Percentiles rank a stretch among this genome's conserved stretches.
These are phyloP conservation scores for Toxotes lorentzi DNA, from an alignment of 2,797 vertebrate species.

Conservation along the genomic window DNA sequence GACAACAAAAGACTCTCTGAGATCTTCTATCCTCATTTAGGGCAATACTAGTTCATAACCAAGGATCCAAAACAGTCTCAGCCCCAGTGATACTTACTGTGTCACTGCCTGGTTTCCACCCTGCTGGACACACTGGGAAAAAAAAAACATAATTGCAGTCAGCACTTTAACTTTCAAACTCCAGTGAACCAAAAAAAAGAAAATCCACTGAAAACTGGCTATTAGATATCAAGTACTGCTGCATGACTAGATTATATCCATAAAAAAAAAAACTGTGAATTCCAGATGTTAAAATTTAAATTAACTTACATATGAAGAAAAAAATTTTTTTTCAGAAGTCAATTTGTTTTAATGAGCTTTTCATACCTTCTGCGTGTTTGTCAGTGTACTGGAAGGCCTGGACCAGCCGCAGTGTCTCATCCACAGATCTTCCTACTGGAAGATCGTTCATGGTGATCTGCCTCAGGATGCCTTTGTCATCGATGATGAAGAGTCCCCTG, in stretches of 20 bases:
- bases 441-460: slow-evolving; percentile 99
- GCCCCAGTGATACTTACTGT: slow-evolving; percentile 88
- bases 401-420: slow-evolving; percentile 96
- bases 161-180: background rate
- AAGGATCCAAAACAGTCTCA: background rate
- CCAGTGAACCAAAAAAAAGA: background rate
- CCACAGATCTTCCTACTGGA: slow-evolving; percentile 96
- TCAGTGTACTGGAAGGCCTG: slow-evolving; percentile 99
- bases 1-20: background rate
- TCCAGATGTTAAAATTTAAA: background rate
- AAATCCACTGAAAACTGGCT: background rate
- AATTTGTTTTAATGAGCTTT: background rate
- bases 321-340: background rate
- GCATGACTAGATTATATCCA: background rate
- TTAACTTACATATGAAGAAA: background rate
- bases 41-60: background rate
- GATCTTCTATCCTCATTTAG: background rate
- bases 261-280: background rate
- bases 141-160: slow-evolving; percentile 3
- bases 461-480: slow-evolving; percentile 92
- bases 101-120: slow-evolving; percentile 98
- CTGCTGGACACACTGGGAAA: slow-evolving; percentile 94
- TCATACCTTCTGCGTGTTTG: slow-evolving; percentile 96
- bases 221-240: background rate
- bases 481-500: slow-evolving; percentile 99